Evolutionary conservation across 1,140 invertebrate species (phyloP).

Genomic region (Lysiphlebus fabarum): DNA sequence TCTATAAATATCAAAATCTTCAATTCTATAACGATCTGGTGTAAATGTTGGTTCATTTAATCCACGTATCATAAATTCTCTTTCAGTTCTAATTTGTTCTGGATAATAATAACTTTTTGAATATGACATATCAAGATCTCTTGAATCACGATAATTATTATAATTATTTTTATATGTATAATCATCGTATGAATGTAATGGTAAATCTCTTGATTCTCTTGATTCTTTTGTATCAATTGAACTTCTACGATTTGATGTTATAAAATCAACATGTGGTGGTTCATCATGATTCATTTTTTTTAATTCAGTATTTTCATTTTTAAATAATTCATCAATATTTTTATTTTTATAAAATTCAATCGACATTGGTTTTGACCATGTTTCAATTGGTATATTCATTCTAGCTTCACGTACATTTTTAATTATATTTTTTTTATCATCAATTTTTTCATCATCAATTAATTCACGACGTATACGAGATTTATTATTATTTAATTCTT

Average conservation of each 20-base stretch:
- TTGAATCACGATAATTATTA: constrained; percentile 20
- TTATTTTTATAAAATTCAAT: constrained; percentile 41
- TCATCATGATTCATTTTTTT: constrained; percentile 20
- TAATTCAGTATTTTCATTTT: constrained; percentile 14
- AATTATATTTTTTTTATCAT: constrained; percentile 40
- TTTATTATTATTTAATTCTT: constrained; percentile 22
- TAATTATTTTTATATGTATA: constrained; percentile 33
- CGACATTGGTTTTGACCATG: constrained; percentile 45
- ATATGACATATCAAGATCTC: constrained; percentile 39
- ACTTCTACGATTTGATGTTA: constrained; percentile 38
- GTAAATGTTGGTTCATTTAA: constrained; percentile 29
- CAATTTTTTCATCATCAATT: constrained; percentile 36
- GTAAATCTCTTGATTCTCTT: constrained; percentile 39
- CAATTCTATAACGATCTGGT: constrained; percentile 43
- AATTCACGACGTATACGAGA: constrained; percentile 35
- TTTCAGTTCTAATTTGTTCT: constrained; percentile 39
- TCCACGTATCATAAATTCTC: constrained; percentile 36
- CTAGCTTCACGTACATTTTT: constrained; percentile 40
- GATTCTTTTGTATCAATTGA: constrained; percentile 39
- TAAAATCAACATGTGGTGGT: constrained; percentile 42
- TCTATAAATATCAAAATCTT: constrained; percentile 41
- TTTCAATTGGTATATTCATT: constrained; percentile 36
- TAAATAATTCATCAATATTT: constrained; percentile 28
- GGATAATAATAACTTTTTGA: constrained; percentile 38
- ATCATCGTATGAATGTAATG: constrained; percentile 37